phyloP scores from a whole-genome alignment of 2,113 vertebrate genomes.

The Melanerpes formicivorus region DNA sequence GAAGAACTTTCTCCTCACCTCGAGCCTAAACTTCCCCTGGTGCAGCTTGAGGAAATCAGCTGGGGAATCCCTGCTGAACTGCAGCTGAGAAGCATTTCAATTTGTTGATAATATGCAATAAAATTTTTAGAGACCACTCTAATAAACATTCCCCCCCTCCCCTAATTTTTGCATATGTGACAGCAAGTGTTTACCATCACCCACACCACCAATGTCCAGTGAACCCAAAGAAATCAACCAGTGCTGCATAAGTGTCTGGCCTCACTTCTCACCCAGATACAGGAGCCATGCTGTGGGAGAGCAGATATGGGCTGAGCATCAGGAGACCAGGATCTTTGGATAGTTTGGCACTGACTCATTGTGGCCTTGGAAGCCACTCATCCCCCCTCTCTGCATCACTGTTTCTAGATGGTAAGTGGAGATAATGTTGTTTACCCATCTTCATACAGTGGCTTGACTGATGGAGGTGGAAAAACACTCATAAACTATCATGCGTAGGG shows the following conservation, averaged over 20 bases:
- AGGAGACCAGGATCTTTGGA: not conserved
- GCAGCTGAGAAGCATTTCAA: not conserved
- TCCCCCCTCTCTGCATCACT: not conserved
- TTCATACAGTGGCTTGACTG: not conserved
- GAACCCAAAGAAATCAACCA: not conserved
- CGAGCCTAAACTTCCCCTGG: too few species aligned
- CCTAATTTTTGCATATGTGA: not conserved
- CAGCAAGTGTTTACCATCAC: not conserved
- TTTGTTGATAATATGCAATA: not conserved
- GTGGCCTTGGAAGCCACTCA: not conserved
- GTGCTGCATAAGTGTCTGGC: not conserved
- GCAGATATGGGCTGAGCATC: not conserved
- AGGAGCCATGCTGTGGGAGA: not conserved
- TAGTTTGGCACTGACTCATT: not conserved
- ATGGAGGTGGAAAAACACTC: constrained; percentile 26
- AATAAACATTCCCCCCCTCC: not conserved
- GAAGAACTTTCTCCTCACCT: too few species aligned
- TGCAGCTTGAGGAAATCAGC: not conserved
- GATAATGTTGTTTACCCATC: constrained; percentile 21
- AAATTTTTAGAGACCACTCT: not conserved
- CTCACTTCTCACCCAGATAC: fast-evolving
- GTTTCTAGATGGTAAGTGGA: not conserved
- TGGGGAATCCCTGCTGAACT: not conserved
- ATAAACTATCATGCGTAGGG: not conserved
- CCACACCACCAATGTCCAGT: fast-evolving